phyloP scores from a whole-genome alignment of 2,113 vertebrate species.

The Limnothrissa miodon region DNA sequence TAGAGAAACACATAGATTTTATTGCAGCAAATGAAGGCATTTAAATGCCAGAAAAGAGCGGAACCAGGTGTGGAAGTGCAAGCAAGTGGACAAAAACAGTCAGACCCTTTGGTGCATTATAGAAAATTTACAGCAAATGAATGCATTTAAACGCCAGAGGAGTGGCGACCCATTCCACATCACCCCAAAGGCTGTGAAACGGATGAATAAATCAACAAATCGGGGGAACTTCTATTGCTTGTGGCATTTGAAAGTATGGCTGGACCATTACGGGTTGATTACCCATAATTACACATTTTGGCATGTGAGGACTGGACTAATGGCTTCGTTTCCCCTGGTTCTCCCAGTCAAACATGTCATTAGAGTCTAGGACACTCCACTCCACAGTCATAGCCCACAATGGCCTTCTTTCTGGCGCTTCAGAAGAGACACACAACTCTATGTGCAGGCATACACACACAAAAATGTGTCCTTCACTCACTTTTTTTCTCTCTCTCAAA shows the following conservation, averaged over 20 bases:
- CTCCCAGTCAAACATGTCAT: constrained; percentile 23
- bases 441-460: background rate
- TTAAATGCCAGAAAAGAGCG: no score
- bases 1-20: no score
- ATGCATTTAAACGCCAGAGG: no score
- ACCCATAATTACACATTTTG: constrained; percentile 35
- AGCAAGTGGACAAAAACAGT: no score
- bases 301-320: constrained; percentile 34
- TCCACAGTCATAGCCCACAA: background rate
- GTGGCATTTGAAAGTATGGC: background rate
- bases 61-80: no score
- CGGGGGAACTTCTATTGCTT: background rate
- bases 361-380: constrained; percentile 12
- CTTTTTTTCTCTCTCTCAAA: background rate
- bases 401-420: background rate
- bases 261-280: constrained; percentile 32
- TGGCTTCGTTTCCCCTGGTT: constrained; percentile 5
- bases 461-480: background rate
- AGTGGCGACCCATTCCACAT: background rate
- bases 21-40: no score
- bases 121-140: no score
- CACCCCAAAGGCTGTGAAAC: background rate
- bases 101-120: no score
- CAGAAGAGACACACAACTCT: background rate
- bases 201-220: background rate